Percentiles rank a stretch among this genome's conserved stretches.
These are phyloP conservation scores for Argyrosomus regius DNA, from an alignment of 2,797 vertebrate genomes.

Conservation along the genomic window DNA sequence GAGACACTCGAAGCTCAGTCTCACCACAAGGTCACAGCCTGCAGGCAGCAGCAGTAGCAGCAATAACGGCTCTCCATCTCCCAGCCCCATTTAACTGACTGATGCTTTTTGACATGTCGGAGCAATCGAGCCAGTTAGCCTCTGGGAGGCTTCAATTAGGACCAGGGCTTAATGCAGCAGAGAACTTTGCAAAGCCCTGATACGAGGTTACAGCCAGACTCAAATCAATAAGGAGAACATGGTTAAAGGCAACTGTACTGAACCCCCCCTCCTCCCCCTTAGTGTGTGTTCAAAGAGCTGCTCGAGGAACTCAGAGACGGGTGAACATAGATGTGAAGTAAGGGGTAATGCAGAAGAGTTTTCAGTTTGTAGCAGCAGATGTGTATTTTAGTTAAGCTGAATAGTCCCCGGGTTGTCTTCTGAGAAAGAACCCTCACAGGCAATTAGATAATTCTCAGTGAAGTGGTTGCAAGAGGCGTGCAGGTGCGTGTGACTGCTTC, in stretches of 20 bases:
- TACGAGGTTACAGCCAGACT: conserved; percentile 70
- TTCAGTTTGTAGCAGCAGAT: conserved; percentile 34
- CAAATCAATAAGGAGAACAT: conserved; percentile 75
- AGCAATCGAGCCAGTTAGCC: conserved; percentile 82
- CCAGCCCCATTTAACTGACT: conserved; percentile 86
- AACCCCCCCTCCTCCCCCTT: not conserved
- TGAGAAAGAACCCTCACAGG: conserved; percentile 26
- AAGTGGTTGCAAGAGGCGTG: conserved; percentile 23
- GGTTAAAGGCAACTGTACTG: conserved; percentile 52
- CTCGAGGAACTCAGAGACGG: not conserved
- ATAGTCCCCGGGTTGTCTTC: conserved; percentile 33
- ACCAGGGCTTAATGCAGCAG: conserved; percentile 79
- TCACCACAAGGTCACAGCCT: conserved; percentile 82
- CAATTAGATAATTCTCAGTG: conserved; percentile 37
- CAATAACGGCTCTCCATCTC: conserved; percentile 78
- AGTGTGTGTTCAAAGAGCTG: not conserved
- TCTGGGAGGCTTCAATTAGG: conserved; percentile 85
- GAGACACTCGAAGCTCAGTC: conserved; percentile 70
- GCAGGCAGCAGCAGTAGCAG: conserved; percentile 70
- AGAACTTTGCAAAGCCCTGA: conserved; percentile 77
- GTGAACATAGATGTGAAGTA: conserved; percentile 7
- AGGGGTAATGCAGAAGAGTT: conserved; percentile 7
- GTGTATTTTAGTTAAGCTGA: conserved; percentile 25
- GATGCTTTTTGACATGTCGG: conserved; percentile 85
- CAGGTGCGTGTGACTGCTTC: conserved; percentile 22